A percentile compares a stretch with the other conserved stretches of the same genome.
phyloP scores from a whole-genome alignment of 2,888 invertebrate species.

The Oscheius myriophilus region DNA sequence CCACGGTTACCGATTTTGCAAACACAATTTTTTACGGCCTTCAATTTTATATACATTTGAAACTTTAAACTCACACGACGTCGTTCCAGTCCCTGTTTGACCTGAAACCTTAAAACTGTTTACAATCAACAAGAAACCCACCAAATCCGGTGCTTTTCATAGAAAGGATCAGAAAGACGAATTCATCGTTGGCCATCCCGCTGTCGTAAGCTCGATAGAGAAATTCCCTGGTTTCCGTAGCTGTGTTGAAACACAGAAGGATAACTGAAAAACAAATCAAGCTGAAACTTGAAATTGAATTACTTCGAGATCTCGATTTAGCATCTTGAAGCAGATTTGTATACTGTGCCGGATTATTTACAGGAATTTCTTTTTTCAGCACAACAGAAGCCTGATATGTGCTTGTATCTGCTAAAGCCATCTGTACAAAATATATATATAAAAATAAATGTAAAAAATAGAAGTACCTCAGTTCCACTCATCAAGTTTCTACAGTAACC shows the following conservation, averaged over 20 bases:
- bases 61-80: too few relatives aligned
- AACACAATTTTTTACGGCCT: too few relatives aligned
- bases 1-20: too few relatives aligned
- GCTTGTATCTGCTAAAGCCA: conserved; percentile 7
- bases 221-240: conserved; percentile 38
- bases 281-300: not conserved
- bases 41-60: too few relatives aligned
- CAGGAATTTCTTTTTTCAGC: conserved; percentile 16
- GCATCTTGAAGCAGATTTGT: conserved; percentile 2
- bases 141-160: conserved; percentile 18
- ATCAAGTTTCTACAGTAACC: conserved; percentile 37
- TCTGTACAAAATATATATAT: conserved; percentile 8
- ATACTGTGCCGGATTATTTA: conserved; percentile 3
- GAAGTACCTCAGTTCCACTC: conserved; percentile 34
- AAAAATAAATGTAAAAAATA: not conserved
- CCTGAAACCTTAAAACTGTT: too few relatives aligned
- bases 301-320: conserved; percentile 22
- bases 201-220: conserved; percentile 10
- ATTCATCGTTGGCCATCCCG: conserved; percentile 10
- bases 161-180: conserved; percentile 9
- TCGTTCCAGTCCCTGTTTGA: too few relatives aligned
- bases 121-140: not conserved
- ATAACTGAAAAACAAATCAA: conserved; percentile 37
- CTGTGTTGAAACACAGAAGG: conserved; percentile 47
- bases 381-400: conserved; percentile 9